phyloP scores from a whole-genome alignment of 2,797 vertebrate genomes.

The Alauda arvensis region DNA sequence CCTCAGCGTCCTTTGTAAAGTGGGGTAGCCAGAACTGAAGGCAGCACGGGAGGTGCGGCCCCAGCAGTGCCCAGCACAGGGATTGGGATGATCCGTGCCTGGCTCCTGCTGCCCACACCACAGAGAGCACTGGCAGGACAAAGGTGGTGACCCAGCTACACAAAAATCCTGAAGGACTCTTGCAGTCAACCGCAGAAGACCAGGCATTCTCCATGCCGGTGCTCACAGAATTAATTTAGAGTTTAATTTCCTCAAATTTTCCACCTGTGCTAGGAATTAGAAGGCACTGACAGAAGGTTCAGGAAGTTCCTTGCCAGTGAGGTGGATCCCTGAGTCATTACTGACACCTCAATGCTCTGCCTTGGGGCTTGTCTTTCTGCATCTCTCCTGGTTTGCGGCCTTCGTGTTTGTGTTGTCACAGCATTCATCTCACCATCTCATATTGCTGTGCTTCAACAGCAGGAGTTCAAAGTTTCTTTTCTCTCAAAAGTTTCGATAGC shows the following conservation, averaged over 20 bases:
- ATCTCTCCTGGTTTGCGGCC: background rate
- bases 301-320: background rate
- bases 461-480: background rate
- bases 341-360: background rate
- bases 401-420: rapidly evolving
- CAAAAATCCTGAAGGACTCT: background rate
- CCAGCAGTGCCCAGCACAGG: background rate
- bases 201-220: rapidly evolving
- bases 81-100: background rate
- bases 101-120: background rate
- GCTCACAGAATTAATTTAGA: rapidly evolving
- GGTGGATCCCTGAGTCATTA: background rate
- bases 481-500: background rate
- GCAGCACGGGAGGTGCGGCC: rapidly evolving
- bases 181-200: rapidly evolving
- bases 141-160: rapidly evolving
- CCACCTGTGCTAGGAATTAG: background rate
- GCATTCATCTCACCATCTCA: too few relatives aligned
- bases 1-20: background rate
- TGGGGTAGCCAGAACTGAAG: background rate
- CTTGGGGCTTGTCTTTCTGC: background rate
- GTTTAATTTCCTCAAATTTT: background rate
- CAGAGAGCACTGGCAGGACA: rapidly evolving
- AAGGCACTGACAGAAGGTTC: background rate
- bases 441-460: background rate